Evolutionary conservation across 2,797 vertebrate genomes (phyloP).

Genomic region (Mallotus villosus): DNA sequence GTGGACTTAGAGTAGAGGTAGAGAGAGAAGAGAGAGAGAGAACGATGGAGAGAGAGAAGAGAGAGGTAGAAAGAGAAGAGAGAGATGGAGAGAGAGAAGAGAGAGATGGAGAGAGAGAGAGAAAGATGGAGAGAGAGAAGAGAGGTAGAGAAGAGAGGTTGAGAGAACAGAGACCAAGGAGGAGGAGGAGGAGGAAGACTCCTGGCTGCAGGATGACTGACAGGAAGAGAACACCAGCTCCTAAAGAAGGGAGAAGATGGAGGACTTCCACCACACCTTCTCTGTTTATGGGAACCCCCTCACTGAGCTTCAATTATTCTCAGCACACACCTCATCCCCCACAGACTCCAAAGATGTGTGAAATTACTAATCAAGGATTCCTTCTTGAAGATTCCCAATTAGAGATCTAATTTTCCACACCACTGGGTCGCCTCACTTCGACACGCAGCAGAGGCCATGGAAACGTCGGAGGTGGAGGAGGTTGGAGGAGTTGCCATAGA

Average conservation of each 20-base stretch:
- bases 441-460: constrained; percentile 65
- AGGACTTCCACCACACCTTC: neutral
- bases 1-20: neutral
- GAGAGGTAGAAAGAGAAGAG: neutral
- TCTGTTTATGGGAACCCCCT: constrained; percentile 25
- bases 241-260: neutral
- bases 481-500: constrained; percentile 55
- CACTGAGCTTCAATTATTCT: constrained; percentile 41
- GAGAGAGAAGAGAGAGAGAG: neutral
- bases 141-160: no score
- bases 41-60: no score
- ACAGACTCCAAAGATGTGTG: constrained; percentile 45
- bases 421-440: constrained; percentile 54
- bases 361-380: constrained; percentile 70
- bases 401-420: constrained; percentile 76
- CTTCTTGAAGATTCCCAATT: constrained; percentile 74
- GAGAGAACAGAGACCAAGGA: no score
- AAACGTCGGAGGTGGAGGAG: constrained; percentile 56
- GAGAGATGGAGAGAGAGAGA: no score
- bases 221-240: no score
- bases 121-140: no score
- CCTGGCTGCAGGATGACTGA: no score
- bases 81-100: no score
- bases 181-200: no score
- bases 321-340: constrained; percentile 38